Base-by-base conservation (phyloP, 1,140 invertebrate genomes). In the Sitodiplosis mosellana region DNA sequence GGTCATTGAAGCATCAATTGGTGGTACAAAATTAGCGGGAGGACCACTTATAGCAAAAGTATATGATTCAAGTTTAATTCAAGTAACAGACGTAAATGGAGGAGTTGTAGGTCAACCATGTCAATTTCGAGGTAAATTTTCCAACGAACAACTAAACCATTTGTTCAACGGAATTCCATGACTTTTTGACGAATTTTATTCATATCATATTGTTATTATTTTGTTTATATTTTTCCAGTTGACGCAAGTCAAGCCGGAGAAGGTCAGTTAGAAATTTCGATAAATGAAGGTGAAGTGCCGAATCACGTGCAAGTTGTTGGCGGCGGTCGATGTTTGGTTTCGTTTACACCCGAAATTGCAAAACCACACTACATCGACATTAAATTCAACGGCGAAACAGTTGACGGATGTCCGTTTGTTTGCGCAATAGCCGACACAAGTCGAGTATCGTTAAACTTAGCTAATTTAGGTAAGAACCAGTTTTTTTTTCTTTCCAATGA, bases 251-350 rank as follows among this genome's bases (percentile, higher is more conserved):
- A 90, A 58, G 92, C 91, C 43, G 92, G 92, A 37, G 91, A 96
- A 75, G 92, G 92, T 27, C 90, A 95, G 67, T 73, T 97, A 55
- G 92, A 96, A 75, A 96, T 96, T 59, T 93, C 90, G 49, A 92
- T 97, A 61, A 96, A 97, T 63, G 89, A 96, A 69, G 92, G 92
- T 51, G 89, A 94, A 73, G 88, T 96, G 33, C 92, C 92, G 36
- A 97, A 97, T 72, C 89, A 96, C 67, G 92, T 97, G 17, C 87
- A 90, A 66, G 87, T 91, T 41, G 84, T 96, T 6, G 90, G 90
- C 41, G 89, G 89, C 50, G 91, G 91, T 33, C 75, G 88, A 48
- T 96, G 91, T 62, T 73, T 95, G 20, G 90, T 97, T 10, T 93
- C 87, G 44, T 99, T 98, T 67, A 86, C 90, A 12, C 94, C 95